These are phyloP conservation scores for Scyliorhinus canicula DNA, from an alignment of 2,797 vertebrate genomes.

Conservation along the genomic window DNA sequence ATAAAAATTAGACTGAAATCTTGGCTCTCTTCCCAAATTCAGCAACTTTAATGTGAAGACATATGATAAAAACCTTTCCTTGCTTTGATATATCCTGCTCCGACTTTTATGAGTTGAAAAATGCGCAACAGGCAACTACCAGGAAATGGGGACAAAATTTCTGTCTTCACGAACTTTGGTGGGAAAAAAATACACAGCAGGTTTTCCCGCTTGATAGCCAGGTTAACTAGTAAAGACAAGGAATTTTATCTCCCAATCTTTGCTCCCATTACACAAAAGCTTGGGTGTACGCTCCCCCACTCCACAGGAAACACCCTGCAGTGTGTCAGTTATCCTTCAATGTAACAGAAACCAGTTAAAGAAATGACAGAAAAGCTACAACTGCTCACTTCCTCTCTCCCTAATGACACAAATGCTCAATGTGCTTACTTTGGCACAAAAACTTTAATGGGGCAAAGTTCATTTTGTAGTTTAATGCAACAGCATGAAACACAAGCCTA, in stretches of 20 bases:
- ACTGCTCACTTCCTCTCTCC: neutral
- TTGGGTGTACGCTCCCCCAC: neutral
- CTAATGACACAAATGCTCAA: constrained; percentile 35
- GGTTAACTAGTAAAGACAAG: neutral
- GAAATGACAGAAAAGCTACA: constrained; percentile 33
- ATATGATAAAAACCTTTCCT: constrained; percentile 4
- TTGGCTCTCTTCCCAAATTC: constrained; percentile 2
- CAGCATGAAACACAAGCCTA: constrained; percentile 22
- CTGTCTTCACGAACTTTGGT: neutral
- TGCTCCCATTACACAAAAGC: constrained; percentile 12
- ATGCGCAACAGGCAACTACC: constrained; percentile 14
- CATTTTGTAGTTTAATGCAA: constrained; percentile 16
- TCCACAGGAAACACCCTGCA: constrained; percentile 28
- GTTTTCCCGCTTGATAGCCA: neutral
- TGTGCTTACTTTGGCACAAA: constrained; percentile 20
- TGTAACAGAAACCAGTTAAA: constrained; percentile 36
- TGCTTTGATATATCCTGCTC: constrained; percentile 22
- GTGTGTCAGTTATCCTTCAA: constrained; percentile 31
- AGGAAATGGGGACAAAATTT: neutral
- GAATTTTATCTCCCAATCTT: constrained; percentile 18
- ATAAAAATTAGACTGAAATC: neutral
- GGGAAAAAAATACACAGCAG: neutral
- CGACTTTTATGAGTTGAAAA: constrained; percentile 33
- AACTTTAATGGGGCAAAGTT: constrained; percentile 18
- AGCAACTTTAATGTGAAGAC: constrained; percentile 17